phyloP scores from a whole-genome alignment of 92 coral and sea anemone genomes.

The Meandrina meandrites region DNA sequence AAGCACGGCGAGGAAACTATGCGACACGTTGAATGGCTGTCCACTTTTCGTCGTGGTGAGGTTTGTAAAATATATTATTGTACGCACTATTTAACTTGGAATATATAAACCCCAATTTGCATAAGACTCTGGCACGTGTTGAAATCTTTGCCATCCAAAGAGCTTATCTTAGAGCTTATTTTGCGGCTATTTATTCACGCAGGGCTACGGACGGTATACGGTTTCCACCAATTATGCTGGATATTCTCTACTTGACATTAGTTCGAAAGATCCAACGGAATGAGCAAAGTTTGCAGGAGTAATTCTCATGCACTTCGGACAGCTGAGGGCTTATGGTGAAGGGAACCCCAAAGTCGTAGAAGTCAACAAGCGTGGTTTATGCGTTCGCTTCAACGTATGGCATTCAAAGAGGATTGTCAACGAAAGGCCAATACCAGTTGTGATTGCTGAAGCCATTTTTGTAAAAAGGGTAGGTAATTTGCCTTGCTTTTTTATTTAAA shows the following conservation, averaged over 20 bases:
- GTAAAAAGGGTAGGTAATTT: no score
- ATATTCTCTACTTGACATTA: neutral
- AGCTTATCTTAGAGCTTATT: constrained; percentile 1
- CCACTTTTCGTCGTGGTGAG: neutral
- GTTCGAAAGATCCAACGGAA: neutral
- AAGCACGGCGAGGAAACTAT: constrained; percentile 15
- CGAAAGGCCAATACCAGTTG: no score
- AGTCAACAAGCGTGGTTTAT: no score
- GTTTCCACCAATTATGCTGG: constrained; percentile 1
- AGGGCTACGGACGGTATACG: constrained; percentile 5
- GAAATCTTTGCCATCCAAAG: neutral
- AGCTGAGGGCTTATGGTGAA: constrained; percentile 1
- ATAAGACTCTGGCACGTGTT: neutral
- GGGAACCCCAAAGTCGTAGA: neutral
- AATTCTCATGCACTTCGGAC: constrained; percentile 3
- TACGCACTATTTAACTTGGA: neutral
- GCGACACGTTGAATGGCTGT: constrained; percentile 1
- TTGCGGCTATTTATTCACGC: neutral
- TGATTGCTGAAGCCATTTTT: no score
- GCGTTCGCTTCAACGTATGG: no score
- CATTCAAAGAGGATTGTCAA: no score
- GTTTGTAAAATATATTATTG: neutral
- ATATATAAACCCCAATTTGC: no score
- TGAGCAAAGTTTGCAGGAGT: neutral
- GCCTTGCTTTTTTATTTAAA: no score